Percentiles rank a stretch among this genome's conserved stretches.
Conservation (phyloP, 2,113 vertebrate genomes). For the Ophthalmolycus amberensis region DNA sequence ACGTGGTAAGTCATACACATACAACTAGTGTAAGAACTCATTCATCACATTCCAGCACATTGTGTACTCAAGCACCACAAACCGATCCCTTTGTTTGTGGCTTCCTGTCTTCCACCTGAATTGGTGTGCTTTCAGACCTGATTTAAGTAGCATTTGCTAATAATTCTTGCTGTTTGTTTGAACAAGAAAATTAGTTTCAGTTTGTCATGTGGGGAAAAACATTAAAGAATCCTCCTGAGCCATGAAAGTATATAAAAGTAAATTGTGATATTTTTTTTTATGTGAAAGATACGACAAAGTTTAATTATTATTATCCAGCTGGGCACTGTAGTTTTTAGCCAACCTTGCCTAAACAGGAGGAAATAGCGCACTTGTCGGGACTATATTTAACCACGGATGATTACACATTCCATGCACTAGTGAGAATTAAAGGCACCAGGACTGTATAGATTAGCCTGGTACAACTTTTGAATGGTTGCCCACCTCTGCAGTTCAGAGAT, state of each 20-base stretch:
- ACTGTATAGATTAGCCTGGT: background rate
- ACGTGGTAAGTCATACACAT: constrained; percentile 78
- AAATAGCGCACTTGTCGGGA: background rate
- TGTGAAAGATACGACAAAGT: background rate
- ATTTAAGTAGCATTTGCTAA: constrained; percentile 47
- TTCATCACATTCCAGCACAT: constrained; percentile 40
- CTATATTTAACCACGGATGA: background rate
- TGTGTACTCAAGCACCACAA: constrained; percentile 35
- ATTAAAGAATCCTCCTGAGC: background rate
- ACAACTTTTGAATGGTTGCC: background rate
- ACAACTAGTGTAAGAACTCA: constrained; percentile 47
- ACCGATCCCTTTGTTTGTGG: constrained; percentile 35
- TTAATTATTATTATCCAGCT: background rate
- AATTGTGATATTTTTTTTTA: background rate
- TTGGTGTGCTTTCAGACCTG: constrained; percentile 57
- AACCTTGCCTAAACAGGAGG: background rate
- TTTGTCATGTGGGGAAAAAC: background rate
- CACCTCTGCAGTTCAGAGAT: background rate
- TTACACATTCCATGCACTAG: background rate
- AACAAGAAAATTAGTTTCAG: background rate
- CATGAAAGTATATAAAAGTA: background rate
- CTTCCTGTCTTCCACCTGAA: constrained; percentile 12
- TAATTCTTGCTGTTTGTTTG: background rate
- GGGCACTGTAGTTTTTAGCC: background rate
- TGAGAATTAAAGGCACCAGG: background rate